These are phyloP conservation scores for Lottia scabra DNA, from an alignment of 2,888 invertebrate species.

Conservation along the genomic window DNA sequence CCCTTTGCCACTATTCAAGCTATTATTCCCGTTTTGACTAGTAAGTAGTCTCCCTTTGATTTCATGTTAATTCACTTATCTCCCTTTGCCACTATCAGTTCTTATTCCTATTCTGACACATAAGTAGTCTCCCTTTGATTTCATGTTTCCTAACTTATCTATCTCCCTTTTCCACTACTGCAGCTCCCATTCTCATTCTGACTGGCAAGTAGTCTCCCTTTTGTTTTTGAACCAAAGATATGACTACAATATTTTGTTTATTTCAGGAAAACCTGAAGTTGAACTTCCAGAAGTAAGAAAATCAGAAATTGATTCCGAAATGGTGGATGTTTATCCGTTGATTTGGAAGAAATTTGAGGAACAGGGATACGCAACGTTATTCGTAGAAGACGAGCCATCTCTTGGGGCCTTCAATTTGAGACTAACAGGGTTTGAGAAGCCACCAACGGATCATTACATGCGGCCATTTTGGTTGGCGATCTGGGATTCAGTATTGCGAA, in stretches of 20 bases:
- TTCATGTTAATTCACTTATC: too few relatives aligned
- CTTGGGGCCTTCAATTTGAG: slow-evolving; percentile 60
- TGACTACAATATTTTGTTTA: slow-evolving; percentile 1
- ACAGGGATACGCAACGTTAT: slow-evolving; percentile 62
- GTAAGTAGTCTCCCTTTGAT: slow-evolving; percentile 30
- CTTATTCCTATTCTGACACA: slow-evolving; percentile 63
- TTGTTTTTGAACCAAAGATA: too few relatives aligned
- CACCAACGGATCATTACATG: slow-evolving; percentile 67
- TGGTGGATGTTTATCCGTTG: slow-evolving; percentile 55
- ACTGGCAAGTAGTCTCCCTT: slow-evolving; percentile 46
- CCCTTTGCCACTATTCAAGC: slow-evolving; percentile 59
- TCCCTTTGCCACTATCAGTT: slow-evolving; percentile 51
- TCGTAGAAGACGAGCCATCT: slow-evolving; percentile 62
- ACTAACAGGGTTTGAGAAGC: slow-evolving; percentile 59
- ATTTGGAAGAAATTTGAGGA: slow-evolving; percentile 60
- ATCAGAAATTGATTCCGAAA: slow-evolving; percentile 34
- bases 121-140: slow-evolving; percentile 19
- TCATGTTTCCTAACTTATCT: too few relatives aligned
- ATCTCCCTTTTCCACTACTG: too few relatives aligned
- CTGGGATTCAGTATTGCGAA: slow-evolving; percentile 41
- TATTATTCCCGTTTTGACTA: slow-evolving; percentile 61
- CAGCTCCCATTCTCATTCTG: slow-evolving; percentile 59
- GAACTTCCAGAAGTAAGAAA: slow-evolving; percentile 51
- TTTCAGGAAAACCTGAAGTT: slow-evolving; percentile 45
- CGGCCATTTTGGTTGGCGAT: slow-evolving; percentile 63